Base-by-base conservation (phyloP, 1,140 invertebrate genomes). In the Bombus polaris region DNA sequence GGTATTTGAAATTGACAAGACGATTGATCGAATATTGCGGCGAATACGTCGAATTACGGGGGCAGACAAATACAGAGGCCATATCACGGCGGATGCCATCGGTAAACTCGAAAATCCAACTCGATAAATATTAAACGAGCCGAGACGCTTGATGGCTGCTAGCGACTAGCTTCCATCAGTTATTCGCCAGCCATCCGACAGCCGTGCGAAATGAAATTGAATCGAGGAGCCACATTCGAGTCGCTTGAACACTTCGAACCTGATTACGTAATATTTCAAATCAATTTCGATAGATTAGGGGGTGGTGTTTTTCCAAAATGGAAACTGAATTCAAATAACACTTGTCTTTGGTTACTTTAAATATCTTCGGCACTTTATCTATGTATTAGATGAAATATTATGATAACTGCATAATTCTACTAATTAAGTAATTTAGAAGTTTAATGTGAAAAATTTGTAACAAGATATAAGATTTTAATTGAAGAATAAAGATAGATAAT, bases 121-220 rank as follows among this genome's bases (percentile, higher is more conserved):
- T 80, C 42, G 42, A 80, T 80, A 80, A 80, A 80, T 80, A 80
- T 80, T 80, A 80, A 70, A 80, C 62, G 59, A 80, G 32, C 35
- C 44, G 44, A 80, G 65, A 77, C 57, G 75, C 57, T 66, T 47
- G 77, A 79, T 79, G 77, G 77, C 42, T 47, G 42, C 37, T 74
- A 74, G 53, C 32, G 65, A 80, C 78, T 68, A 70, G 32, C 42
- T 72, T 32, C 66, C 68, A 74, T 81, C 53, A 62, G 80, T 81
- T 81, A 81, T 62, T 81, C 70, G 80, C 80, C 39, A 74, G 37
- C 53, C 70, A 73, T 44, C 80, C 53, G 80, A 81, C 80, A 81
- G 80, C 80, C 71, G 80, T 59, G 70, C 53, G 70, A 81, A 81
- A 81, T 81, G 70, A 73, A 81, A 81, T 81, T 81, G 80, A 81